Percentiles rank a stretch among this genome's conserved stretches.
phyloP scores from a whole-genome alignment of 2,113 vertebrate species.

The Lathamus discolor region DNA sequence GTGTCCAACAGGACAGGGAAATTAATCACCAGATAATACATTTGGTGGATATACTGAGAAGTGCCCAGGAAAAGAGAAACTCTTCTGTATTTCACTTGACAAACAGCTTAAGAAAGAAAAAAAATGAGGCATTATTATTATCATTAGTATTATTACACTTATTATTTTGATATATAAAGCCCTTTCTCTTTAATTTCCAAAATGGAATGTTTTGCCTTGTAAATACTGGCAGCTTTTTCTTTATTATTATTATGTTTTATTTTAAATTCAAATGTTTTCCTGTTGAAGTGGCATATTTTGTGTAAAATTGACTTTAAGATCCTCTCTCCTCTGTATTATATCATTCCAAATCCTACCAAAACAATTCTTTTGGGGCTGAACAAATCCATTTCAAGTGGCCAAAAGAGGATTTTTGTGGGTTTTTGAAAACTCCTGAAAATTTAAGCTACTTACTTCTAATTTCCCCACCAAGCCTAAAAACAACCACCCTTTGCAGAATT shows the following conservation, averaged over 20 bases:
- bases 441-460: not conserved
- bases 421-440: constrained; percentile 8
- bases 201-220: not conserved
- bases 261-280: not conserved
- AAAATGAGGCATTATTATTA: not conserved
- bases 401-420: not conserved
- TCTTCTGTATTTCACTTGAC: not conserved
- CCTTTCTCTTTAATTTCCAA: not conserved
- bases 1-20: not conserved
- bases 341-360: not conserved
- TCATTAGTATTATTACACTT: not conserved
- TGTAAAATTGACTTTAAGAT: not conserved
- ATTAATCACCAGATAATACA: not conserved
- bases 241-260: not conserved
- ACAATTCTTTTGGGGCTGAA: not conserved
- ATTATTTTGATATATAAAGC: not conserved
- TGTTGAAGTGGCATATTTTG: not conserved
- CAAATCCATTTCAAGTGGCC: not conserved
- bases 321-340: not conserved
- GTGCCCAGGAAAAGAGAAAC: not conserved
- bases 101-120: not conserved
- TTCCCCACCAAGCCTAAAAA: not conserved
- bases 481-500: not conserved
- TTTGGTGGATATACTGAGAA: not conserved
- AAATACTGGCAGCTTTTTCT: not conserved